Evolutionary conservation across 2,113 vertebrate species (phyloP), one percentile per base, ranked within the genome.

Genomic region (Eulemur macaco): DNA sequence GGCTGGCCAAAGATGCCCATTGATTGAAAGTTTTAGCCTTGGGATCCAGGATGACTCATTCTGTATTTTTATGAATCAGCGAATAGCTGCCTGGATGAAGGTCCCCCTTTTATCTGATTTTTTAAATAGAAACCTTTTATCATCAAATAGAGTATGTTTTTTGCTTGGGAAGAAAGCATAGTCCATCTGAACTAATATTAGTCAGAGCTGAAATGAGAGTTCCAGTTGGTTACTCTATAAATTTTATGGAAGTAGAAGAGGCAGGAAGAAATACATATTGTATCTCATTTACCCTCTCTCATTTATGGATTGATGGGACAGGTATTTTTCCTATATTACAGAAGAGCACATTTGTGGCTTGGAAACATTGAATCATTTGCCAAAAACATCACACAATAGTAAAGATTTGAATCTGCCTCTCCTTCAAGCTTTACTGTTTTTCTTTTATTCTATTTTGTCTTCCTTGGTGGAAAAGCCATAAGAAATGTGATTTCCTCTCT

Each of bases 21-120:
- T 96, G 96, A 96, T 77, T 96, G 31, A 92, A 90, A 82, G 77
- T 90, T 82, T 88, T 63, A 91, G 92, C 84, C 76, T 96, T 97
- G 76, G 83, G 80, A 92, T 63, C 50, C 54, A 95, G 60, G 76
- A 96, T 97, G 97, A 97, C 76, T 98, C 96, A 96, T 85, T 88
- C 84, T 91, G 37, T 89, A 42, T 96, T 97, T 96, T 97, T 96
- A 96, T 98, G 96, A 97, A 95, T 96, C 94, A 97, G 74, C 63
- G 37, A 92, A 92, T 89, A 52, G 86, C 71, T 90, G 96, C 85
- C 52, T 77, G 81, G 64, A 76, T 85, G 90, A 95, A 95, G 87
- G 80, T 42, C 71, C 31, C 34, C 45, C 78, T 84, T 94, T 93
- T 52, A 94, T 89, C 68, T 56, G 47, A 18, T 77, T n/a, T 89